Conservation (phyloP, 2,888 invertebrate genomes). For the Tridacna gigas region DNA sequence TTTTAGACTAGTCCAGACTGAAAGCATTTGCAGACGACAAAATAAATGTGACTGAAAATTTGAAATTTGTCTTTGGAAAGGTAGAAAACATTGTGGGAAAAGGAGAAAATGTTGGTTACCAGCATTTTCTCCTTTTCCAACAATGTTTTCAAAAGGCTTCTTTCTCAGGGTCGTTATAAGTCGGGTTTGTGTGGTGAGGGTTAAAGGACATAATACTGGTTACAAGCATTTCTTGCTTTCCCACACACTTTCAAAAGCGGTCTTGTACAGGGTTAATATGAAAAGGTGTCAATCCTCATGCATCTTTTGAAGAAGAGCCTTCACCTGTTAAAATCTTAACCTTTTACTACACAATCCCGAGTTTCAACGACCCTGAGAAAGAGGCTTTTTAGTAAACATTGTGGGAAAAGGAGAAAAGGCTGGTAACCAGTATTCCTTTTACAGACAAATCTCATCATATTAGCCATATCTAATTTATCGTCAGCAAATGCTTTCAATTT, state of each 20-base stretch:
- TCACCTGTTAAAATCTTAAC: no score
- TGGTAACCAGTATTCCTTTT: no score
- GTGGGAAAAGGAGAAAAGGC: no score
- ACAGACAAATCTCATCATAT: no score
- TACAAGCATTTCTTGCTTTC: background rate
- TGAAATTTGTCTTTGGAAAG: background rate
- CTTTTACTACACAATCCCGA: no score
- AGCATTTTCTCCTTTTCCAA: background rate
- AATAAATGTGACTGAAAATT: background rate
- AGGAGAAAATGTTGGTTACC: background rate
- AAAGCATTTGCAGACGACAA: background rate
- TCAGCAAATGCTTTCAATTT: no score
- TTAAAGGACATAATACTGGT: background rate
- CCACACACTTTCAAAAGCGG: background rate
- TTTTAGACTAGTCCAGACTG: background rate
- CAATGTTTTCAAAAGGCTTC: background rate
- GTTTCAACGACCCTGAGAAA: no score
- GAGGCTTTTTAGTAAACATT: no score
- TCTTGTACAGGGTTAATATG: no score
- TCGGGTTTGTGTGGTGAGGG: background rate
- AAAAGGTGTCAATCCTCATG: no score
- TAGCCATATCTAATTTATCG: no score
- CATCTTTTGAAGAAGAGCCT: no score
- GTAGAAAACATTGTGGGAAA: constrained; percentile 6
- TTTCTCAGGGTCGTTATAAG: background rate